Percentiles rank a stretch among this genome's conserved stretches.
Conservation (phyloP, 2,797 vertebrate species). For the Fistularia tabacaria region DNA sequence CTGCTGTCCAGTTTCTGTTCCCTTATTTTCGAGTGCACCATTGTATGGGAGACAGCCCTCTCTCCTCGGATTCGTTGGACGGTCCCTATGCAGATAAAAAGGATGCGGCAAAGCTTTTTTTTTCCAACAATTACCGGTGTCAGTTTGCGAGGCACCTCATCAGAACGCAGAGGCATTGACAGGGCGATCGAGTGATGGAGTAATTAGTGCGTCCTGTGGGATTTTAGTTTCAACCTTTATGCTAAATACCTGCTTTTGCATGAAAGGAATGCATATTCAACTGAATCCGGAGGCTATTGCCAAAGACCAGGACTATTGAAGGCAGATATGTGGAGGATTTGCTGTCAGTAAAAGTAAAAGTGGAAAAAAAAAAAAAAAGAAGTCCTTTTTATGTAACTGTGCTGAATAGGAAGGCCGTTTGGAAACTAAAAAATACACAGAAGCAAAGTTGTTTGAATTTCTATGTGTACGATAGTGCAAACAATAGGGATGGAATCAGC, state of each 20-base stretch:
- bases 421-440: too few species aligned
- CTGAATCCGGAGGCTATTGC: constrained; percentile 7
- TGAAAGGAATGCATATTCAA: constrained; percentile 24
- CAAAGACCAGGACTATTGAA: constrained; percentile 13
- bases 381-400: too few species aligned
- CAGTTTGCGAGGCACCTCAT: constrained; percentile 33
- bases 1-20: constrained; percentile 31
- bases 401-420: too few species aligned
- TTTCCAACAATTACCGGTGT: constrained; percentile 15
- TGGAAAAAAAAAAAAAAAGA: too few species aligned
- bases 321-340: background rate
- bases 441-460: too few species aligned
- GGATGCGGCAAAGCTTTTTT: constrained; percentile 27
- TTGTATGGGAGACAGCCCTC: constrained; percentile 32
- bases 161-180: constrained; percentile 42
- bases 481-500: too few species aligned
- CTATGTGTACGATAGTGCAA: too few species aligned
- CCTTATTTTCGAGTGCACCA: constrained; percentile 6
- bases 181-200: constrained; percentile 50
- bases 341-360: background rate
- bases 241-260: constrained; percentile 57
- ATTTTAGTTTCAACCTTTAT: constrained; percentile 44
- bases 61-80: constrained; percentile 41
- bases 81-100: constrained; percentile 51
- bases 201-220: constrained; percentile 57